These are phyloP conservation scores for Dasypus novemcinctus DNA, from an alignment of 2,113 vertebrate genomes.

Conservation along the genomic window DNA sequence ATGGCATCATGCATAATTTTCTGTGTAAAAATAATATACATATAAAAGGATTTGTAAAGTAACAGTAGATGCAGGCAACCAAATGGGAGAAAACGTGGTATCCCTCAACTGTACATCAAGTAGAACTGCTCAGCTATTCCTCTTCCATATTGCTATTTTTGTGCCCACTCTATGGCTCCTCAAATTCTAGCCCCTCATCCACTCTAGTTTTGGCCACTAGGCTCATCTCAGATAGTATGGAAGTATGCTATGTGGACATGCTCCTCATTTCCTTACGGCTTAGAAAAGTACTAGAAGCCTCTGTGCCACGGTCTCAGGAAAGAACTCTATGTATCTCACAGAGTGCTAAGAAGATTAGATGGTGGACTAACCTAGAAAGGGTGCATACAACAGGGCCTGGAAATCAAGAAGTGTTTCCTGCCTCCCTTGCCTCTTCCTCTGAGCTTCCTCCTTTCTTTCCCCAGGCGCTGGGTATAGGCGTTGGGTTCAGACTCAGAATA, in stretches of 20 bases:
- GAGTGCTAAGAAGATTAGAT: neutral
- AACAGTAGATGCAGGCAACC: neutral
- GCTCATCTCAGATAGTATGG: neutral
- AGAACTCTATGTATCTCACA: neutral
- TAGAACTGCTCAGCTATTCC: neutral
- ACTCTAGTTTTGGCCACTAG: neutral
- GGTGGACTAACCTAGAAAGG: neutral
- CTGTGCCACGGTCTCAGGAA: neutral
- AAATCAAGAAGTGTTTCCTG: neutral
- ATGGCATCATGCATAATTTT: conserved; percentile 98
- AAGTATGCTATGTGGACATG: neutral
- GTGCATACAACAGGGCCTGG: too few species aligned
- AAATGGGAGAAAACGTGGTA: neutral
- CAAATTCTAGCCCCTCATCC: neutral
- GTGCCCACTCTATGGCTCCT: neutral
- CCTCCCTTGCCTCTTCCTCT: neutral
- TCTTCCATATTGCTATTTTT: neutral
- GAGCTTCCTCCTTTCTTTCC: neutral
- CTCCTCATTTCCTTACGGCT: neutral
- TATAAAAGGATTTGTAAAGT: neutral
- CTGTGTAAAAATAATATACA: conserved; percentile 77
- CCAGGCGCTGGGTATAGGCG: neutral
- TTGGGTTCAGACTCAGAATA: neutral
- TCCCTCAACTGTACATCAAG: neutral
- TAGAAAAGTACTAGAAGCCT: neutral